Base-by-base conservation (phyloP, 2,888 invertebrate genomes). In the Lagria hirta region DNA sequence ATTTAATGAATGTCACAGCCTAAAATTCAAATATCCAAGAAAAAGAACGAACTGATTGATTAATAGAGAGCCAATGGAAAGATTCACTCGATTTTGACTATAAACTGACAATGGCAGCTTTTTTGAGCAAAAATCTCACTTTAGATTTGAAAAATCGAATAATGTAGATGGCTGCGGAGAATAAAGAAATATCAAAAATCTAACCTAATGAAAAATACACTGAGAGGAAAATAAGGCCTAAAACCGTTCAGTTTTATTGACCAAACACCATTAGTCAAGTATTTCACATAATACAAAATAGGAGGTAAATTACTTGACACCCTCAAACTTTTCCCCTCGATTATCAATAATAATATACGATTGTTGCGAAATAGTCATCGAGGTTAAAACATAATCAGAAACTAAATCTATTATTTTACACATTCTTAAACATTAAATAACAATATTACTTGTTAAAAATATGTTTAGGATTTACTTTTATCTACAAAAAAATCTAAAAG, bases 1-100 rank as follows among this genome's bases (percentile, higher is more conserved):
- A 61, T 53, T 55, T 50, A 55, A 54, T n/a, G 48, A 38, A 52
- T 50, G 61, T 64, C 65, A 65, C 65, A 65, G 65, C 65, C 65
- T 62, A 64, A 65, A 63, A 59, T 58, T 57, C 52, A 57, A 61
- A 60, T 29, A 41, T 40, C 28, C 27, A 23, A 29, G 12, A 16
- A 30, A 43, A 33, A n/a, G 16, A 16, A 36, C n/a, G 4, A 13
- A 20, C 13, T 8, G 29, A 4, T n/a, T 28, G 18, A 40, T 20
- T 36, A 35, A 34, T 38, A 47, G 48, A 48, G 48, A 43, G 43
- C 38, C 38, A 18, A 50, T 37, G 4, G 10, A n/a, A n/a, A 38
- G 38, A 38, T 30, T 38, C 29, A 30, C 28, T 45, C 28, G 42
- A 12, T 36, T 38, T 44, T 34, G 30, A 42, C 30, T 46, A 36